Evolutionary conservation across 23 tunicate species (phyloP).

Genomic region (Aplidium turbinatum): DNA sequence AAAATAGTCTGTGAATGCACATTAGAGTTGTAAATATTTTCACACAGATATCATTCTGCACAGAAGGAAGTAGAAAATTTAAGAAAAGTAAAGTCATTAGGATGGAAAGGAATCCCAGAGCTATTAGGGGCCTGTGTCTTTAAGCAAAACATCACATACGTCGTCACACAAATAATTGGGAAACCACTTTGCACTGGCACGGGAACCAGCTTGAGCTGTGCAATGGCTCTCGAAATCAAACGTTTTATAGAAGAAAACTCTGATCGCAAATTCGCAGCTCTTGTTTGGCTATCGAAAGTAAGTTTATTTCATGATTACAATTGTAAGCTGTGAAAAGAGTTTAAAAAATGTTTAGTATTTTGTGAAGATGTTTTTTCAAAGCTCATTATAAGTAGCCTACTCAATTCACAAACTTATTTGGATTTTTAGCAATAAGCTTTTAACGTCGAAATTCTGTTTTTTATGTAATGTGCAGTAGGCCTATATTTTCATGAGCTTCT

Average conservation of each 20-base stretch:
- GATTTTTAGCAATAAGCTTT: no score
- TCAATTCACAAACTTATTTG: no score
- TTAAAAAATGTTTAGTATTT: no score
- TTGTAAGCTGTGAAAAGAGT: no score
- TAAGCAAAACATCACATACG: slow-evolving; percentile 23
- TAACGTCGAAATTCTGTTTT: no score
- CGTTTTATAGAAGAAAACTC: neutral
- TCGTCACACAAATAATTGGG: slow-evolving; percentile 56
- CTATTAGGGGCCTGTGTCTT: slow-evolving; percentile 53
- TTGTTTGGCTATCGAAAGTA: slow-evolving; percentile 59
- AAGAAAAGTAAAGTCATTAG: slow-evolving; percentile 9
- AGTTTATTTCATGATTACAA: neutral
- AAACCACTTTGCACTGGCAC: slow-evolving; percentile 51
- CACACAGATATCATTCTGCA: slow-evolving; percentile 62
- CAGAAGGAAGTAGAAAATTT: slow-evolving; percentile 58
- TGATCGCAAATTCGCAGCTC: slow-evolving; percentile 9
- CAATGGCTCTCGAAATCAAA: slow-evolving; percentile 35
- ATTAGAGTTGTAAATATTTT: slow-evolving; percentile 4
- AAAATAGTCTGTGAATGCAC: neutral
- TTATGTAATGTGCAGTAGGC: no score
- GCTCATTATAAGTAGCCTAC: no score
- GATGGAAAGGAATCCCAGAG: slow-evolving; percentile 54
- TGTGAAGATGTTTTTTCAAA: no score
- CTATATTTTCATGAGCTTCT: no score
- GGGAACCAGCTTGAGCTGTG: slow-evolving; percentile 54